These are phyloP conservation scores for Pseudeuparius sepicola DNA, from an alignment of 2,888 invertebrate species.

Conservation along the genomic window DNA sequence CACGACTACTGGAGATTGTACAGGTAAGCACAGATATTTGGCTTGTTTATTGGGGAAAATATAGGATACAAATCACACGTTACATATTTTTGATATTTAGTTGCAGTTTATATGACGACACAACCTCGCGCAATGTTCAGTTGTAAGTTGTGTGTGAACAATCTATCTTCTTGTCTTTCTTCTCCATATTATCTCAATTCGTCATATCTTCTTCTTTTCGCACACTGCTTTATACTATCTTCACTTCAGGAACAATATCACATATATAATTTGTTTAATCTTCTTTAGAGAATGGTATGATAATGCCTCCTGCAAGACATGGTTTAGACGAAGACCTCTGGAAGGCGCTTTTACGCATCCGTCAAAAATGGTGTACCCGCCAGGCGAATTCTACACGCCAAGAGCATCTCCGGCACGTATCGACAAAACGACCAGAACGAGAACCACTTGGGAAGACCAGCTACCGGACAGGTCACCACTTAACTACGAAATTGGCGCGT, in stretches of 20 bases:
- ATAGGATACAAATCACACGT: neutral
- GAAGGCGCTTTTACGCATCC: conserved; percentile 82
- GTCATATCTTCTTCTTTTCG: too few relatives aligned
- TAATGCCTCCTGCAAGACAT: conserved; percentile 78
- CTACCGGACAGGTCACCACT: conserved; percentile 69
- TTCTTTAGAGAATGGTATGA: conserved; percentile 73
- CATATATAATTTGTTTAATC: conserved; percentile 1
- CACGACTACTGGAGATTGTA: conserved; percentile 51
- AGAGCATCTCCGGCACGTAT: conserved; percentile 59
- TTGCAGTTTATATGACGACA: too few relatives aligned
- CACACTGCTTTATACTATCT: too few relatives aligned
- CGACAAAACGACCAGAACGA: conserved; percentile 40
- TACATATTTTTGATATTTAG: too few relatives aligned
- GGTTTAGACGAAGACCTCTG: conserved; percentile 76
- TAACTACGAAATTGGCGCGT: conserved; percentile 72
- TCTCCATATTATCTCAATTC: too few relatives aligned
- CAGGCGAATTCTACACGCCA: conserved; percentile 72
- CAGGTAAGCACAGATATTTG: conserved; percentile 25
- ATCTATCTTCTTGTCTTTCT: too few relatives aligned
- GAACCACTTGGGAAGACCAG: conserved; percentile 56
- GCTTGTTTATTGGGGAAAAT: neutral
- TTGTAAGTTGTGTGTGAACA: too few relatives aligned
- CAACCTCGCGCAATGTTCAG: too few relatives aligned
- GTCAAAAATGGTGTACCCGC: conserved; percentile 91
- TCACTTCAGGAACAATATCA: conserved; percentile 4